Percentiles rank a stretch among this genome's conserved stretches.
phyloP scores from a whole-genome alignment of 2,113 vertebrate genomes.

The Piprites chloris region DNA sequence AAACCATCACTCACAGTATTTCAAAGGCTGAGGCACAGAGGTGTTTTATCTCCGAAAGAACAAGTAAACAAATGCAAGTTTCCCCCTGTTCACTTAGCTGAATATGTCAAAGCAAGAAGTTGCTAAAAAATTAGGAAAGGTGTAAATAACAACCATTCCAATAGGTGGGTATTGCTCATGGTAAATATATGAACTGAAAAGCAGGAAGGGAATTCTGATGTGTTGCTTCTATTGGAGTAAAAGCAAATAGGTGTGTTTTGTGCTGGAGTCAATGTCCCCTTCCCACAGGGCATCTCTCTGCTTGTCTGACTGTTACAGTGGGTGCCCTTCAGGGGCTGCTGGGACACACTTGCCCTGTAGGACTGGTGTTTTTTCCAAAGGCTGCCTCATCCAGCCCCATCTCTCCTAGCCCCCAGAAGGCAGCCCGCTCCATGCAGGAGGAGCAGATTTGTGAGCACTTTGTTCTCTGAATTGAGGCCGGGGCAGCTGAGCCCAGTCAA shows the following conservation, averaged over 20 bases:
- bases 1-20: conserved; percentile 46
- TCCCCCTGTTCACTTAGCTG: conserved; percentile 29
- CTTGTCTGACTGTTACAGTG: fast-evolving
- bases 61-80: conserved; percentile 63
- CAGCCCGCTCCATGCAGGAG: not conserved
- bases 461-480: not conserved
- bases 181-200: not conserved
- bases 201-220: not conserved
- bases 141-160: not conserved
- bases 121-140: conserved; percentile 25
- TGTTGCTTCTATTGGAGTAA: not conserved
- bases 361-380: not conserved
- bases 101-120: conserved; percentile 38
- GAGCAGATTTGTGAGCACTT: fast-evolving
- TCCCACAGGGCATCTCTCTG: not conserved
- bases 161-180: not conserved
- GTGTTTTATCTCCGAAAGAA: conserved; percentile 59
- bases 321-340: not conserved
- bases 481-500: not conserved
- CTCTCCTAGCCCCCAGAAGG: not conserved
- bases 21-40: conserved; percentile 59
- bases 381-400: not conserved
- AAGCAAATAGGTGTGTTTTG: not conserved
- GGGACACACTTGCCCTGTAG: not conserved
- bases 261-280: not conserved